A percentile compares a stretch with the other conserved stretches of the same genome.
Evolutionary conservation across 1,140 invertebrate genomes (phyloP).

Genomic region (Venustaconcha ellipsiformis): DNA sequence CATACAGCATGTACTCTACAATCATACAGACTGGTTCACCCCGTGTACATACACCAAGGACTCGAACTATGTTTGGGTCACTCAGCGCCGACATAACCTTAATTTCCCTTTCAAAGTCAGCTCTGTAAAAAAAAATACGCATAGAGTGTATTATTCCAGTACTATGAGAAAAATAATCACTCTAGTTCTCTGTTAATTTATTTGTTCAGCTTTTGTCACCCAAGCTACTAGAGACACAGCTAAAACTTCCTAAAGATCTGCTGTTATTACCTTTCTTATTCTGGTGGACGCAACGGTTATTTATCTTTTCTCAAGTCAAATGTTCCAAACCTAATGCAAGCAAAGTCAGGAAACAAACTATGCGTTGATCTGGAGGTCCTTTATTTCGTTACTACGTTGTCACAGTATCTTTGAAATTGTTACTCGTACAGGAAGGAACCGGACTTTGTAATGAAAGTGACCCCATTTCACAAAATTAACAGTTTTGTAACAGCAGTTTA

Average conservation of each 20-base stretch:
- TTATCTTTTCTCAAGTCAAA: too few relatives aligned
- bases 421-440: too few relatives aligned
- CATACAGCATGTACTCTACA: constrained; percentile 90
- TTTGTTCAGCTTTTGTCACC: neutral
- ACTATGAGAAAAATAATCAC: neutral
- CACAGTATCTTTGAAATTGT: too few relatives aligned
- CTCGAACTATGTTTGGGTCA: constrained; percentile 87
- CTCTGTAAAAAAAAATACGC: constrained; percentile 70
- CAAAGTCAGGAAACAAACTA: too few relatives aligned
- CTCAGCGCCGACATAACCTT: constrained; percentile 86
- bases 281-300: neutral
- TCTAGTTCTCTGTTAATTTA: neutral
- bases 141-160: neutral
- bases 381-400: too few relatives aligned
- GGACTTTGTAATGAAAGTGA: too few relatives aligned
- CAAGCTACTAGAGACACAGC: neutral
- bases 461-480: too few relatives aligned
- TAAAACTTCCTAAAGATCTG: neutral
- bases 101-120: constrained; percentile 90
- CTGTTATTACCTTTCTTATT: neutral
- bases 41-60: constrained; percentile 85
- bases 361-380: too few relatives aligned
- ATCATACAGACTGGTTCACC: constrained; percentile 87
- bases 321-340: too few relatives aligned
- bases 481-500: too few relatives aligned